Conservation (phyloP, 2,797 vertebrate species). For the Onychomys torridus region DNA sequence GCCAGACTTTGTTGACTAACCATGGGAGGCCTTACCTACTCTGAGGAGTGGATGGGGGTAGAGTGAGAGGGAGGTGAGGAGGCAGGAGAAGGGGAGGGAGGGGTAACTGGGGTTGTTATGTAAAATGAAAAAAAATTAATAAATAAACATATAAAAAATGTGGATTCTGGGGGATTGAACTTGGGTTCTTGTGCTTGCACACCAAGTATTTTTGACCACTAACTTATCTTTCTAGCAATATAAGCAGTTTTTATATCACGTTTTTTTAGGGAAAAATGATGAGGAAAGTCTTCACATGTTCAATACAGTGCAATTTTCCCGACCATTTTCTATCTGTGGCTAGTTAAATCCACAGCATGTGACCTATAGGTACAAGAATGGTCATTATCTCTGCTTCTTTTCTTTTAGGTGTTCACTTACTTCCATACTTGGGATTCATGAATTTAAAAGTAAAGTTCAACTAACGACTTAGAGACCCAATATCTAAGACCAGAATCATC, state of each 20-base stretch:
- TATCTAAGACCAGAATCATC: neutral
- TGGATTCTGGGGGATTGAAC: neutral
- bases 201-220: neutral
- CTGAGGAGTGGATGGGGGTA: too few relatives aligned
- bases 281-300: neutral
- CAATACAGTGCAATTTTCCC: neutral
- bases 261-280: neutral
- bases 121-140: too few relatives aligned
- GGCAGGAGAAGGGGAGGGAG: too few relatives aligned
- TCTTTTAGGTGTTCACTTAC: neutral
- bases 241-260: neutral
- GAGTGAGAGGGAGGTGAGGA: too few relatives aligned
- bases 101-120: too few relatives aligned
- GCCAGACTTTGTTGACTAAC: too few relatives aligned
- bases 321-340: neutral
- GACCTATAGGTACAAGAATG: neutral
- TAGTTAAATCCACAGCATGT: neutral
- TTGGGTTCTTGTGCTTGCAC: neutral
- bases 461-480: neutral
- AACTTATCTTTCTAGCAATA: neutral
- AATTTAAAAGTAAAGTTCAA: slow-evolving; percentile 1
- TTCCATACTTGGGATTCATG: neutral
- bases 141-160: too few relatives aligned
- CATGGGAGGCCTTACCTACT: too few relatives aligned
- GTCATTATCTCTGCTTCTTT: slow-evolving; percentile 17